phyloP scores from a whole-genome alignment of 1,140 invertebrate genomes.

The Pseudoatta argentina region DNA sequence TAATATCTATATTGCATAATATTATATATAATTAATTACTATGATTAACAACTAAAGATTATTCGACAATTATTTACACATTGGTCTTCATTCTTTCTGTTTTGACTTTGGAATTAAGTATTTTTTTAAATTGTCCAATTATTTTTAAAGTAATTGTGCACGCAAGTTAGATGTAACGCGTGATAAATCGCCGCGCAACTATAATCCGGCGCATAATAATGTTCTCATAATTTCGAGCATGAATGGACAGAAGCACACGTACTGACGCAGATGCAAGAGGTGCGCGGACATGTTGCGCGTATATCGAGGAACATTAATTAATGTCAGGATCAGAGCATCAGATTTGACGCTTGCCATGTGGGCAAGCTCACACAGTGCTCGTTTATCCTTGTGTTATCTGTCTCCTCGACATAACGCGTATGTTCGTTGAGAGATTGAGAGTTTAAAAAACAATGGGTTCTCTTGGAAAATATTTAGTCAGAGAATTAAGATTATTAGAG shows the following conservation, averaged over 20 bases:
- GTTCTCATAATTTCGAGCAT: conserved; percentile 51
- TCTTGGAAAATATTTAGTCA: not conserved
- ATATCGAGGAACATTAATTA: conserved; percentile 79
- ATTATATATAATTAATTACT: not conserved
- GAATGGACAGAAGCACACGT: conserved; percentile 46
- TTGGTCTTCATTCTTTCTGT: not conserved
- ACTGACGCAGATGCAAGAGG: conserved; percentile 23
- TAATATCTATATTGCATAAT: not conserved
- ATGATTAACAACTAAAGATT: not conserved
- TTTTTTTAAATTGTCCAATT: not conserved
- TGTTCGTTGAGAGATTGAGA: conserved; percentile 35
- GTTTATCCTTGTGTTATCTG: conserved; percentile 78
- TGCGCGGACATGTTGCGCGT: conserved; percentile 19
- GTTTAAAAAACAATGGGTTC: not conserved
- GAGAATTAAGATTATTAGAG: not conserved
- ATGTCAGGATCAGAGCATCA: conserved; percentile 80
- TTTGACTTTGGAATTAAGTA: not conserved
- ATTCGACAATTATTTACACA: not conserved
- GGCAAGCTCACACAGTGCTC: conserved; percentile 67
- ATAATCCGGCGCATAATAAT: conserved; percentile 48
- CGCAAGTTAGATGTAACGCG: not conserved
- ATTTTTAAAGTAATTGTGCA: not conserved
- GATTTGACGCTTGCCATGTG: conserved; percentile 78
- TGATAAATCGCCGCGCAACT: conserved; percentile 36
- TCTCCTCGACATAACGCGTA: conserved; percentile 73